phyloP scores from a whole-genome alignment of 2,888 invertebrate species.

The Boloria selene region DNA sequence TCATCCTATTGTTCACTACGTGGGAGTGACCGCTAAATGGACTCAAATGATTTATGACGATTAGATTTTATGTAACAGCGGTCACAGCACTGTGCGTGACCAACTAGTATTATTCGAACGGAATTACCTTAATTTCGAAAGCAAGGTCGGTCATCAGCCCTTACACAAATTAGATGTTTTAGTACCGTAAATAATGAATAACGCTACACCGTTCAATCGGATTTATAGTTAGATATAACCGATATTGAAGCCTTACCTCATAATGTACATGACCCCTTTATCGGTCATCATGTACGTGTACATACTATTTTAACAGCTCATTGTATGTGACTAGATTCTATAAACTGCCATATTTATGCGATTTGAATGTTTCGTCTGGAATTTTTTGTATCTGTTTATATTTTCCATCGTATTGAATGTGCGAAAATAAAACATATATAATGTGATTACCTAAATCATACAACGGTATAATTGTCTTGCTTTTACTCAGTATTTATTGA shows the following conservation, averaged over 20 bases:
- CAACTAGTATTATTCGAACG: conserved; percentile 61
- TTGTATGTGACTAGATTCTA: conserved; percentile 56
- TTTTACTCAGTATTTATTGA: too few relatives aligned
- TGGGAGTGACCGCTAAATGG: conserved; percentile 56
- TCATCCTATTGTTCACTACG: conserved; percentile 53
- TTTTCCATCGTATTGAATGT: neutral
- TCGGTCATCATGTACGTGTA: conserved; percentile 76
- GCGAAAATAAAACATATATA: neutral
- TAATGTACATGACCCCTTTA: conserved; percentile 67
- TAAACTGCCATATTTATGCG: conserved; percentile 23
- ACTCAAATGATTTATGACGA: conserved; percentile 27
- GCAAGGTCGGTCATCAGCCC: conserved; percentile 68
- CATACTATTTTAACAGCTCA: conserved; percentile 68
- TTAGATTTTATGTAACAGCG: conserved; percentile 29
- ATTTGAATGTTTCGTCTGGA: conserved; percentile 23
- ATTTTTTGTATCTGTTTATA: conserved; percentile 17
- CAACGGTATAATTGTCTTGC: neutral
- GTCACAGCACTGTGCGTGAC: conserved; percentile 56
- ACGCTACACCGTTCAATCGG: conserved; percentile 35
- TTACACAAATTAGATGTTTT: conserved; percentile 52
- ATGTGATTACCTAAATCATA: neutral
- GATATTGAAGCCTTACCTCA: conserved; percentile 70
- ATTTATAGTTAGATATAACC: conserved; percentile 48
- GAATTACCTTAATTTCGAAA: conserved; percentile 63
- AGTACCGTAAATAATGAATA: conserved; percentile 54